These are phyloP conservation scores for Stenurella melanura DNA, from an alignment of 2,888 invertebrate genomes.

Conservation along the genomic window DNA sequence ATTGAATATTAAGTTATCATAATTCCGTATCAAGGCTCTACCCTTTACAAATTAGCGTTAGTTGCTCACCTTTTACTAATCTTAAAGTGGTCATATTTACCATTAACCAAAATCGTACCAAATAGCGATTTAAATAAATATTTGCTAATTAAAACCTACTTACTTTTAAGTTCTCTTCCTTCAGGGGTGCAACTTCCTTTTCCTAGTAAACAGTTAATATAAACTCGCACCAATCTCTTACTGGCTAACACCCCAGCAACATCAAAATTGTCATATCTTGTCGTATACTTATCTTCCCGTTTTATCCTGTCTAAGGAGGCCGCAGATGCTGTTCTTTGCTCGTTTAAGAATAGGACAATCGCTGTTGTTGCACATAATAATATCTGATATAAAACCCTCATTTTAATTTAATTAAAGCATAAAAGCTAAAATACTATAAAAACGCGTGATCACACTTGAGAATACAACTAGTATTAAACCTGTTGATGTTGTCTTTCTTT, in stretches of 20 bases:
- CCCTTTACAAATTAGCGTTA: no score
- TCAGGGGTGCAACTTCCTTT: slow-evolving; percentile 79
- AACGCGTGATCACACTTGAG: neutral
- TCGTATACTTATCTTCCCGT: slow-evolving; percentile 74
- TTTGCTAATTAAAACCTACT: slow-evolving; percentile 35
- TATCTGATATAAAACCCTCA: slow-evolving; percentile 2
- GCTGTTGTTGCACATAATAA: slow-evolving; percentile 55
- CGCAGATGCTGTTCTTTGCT: slow-evolving; percentile 70
- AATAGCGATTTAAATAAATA: neutral
- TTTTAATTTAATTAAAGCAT: slow-evolving; percentile 1
- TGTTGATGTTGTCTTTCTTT: neutral
- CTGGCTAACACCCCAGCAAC: slow-evolving; percentile 79
- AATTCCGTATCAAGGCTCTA: no score
- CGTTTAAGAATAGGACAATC: slow-evolving; percentile 70
- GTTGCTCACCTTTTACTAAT: no score
- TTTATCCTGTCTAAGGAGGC: slow-evolving; percentile 66
- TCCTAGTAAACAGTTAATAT: slow-evolving; percentile 79
- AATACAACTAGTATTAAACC: neutral
- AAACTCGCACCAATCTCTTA: slow-evolving; percentile 77
- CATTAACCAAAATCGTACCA: neutral
- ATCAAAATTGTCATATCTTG: slow-evolving; percentile 78
- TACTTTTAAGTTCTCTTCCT: slow-evolving; percentile 75
- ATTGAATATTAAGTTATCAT: no score
- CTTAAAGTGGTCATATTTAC: no score
- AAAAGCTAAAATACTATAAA: no score